A percentile compares a stretch with the other conserved stretches of the same genome.
phyloP scores from a whole-genome alignment of 2,888 invertebrate genomes.

The Andrena chrysosceles region DNA sequence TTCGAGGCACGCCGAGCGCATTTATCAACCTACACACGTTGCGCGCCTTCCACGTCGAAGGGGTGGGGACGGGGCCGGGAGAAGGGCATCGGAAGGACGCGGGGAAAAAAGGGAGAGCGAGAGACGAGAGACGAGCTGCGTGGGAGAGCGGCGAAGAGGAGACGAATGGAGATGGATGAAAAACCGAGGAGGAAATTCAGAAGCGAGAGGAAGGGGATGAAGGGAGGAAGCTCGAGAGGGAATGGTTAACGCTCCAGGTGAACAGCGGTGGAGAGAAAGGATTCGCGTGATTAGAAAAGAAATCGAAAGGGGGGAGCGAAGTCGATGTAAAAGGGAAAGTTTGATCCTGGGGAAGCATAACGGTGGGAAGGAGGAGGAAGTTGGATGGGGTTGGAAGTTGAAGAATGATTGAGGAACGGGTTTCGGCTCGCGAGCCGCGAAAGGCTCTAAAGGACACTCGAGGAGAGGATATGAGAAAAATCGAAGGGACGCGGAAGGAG shows the following conservation, averaged over 20 bases:
- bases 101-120: not conserved
- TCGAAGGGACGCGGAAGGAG: no score
- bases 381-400: not conserved
- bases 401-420: no score
- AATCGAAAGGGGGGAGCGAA: conserved; percentile 20
- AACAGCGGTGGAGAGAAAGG: not conserved
- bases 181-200: no score
- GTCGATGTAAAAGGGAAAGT: conserved; percentile 2
- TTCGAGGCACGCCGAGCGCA: conserved; percentile 72
- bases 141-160: not conserved
- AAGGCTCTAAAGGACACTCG: no score
- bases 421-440: no score
- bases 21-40: conserved; percentile 70
- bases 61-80: not conserved
- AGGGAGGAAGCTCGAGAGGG: not conserved
- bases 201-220: no score
- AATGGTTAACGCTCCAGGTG: not conserved
- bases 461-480: no score
- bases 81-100: conserved; percentile 8
- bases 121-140: not conserved
- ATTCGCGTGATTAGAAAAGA: not conserved
- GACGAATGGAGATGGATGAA: not conserved
- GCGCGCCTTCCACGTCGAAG: conserved; percentile 30
- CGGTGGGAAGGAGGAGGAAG: not conserved
- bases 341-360: not conserved